A percentile compares a stretch with the other conserved stretches of the same genome.
Evolutionary conservation across 2,113 vertebrate species (phyloP).

Genomic region (Embiotoca jacksoni): DNA sequence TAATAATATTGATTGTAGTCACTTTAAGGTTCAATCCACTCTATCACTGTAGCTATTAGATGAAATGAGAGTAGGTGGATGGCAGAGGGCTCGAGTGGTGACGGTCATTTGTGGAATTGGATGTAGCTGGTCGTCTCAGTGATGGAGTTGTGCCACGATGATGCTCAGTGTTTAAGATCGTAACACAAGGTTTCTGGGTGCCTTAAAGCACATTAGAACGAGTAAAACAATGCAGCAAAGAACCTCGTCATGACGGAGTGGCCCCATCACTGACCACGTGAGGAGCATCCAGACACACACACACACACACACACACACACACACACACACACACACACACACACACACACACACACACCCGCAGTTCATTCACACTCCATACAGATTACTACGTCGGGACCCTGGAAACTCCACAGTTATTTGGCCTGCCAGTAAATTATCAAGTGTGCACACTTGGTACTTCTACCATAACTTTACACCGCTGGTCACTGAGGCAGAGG

Average conservation of each 20-base stretch:
- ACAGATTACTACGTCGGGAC: no score
- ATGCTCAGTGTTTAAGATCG: background rate
- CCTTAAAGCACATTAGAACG: background rate
- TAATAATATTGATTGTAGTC: background rate
- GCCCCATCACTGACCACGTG: no score
- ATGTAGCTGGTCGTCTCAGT: background rate
- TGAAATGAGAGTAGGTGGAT: slow-evolving; percentile 2
- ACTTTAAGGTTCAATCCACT: background rate
- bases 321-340: no score
- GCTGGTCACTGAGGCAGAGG: no score
- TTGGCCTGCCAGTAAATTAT: no score
- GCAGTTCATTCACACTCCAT: no score
- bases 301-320: no score
- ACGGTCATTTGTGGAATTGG: slow-evolving; percentile 2
- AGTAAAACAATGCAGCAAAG: background rate
- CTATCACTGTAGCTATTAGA: background rate
- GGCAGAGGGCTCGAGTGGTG: background rate
- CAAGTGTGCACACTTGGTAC: no score
- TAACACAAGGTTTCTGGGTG: background rate
- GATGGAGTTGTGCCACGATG: background rate
- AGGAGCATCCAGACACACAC: no score
- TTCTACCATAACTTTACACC: no score
- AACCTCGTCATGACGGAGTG: background rate
- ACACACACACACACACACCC: no score
- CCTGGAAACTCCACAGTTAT: no score